These are phyloP conservation scores for Trachythela sp. DNA, from an alignment of 64 coral and sea anemone species.

Conservation along the genomic window DNA sequence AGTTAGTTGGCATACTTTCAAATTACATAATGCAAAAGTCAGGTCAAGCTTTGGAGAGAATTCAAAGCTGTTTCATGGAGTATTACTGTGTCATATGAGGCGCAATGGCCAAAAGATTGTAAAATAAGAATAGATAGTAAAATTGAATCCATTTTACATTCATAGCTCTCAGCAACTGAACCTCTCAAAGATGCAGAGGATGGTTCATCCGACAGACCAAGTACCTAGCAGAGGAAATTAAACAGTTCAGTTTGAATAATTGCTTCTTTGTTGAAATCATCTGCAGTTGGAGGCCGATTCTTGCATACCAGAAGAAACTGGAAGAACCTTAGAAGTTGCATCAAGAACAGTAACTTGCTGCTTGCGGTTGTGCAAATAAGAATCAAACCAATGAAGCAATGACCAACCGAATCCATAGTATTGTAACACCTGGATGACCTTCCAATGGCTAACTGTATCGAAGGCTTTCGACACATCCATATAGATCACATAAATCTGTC, in stretches of 20 bases:
- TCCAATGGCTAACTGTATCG: too few species aligned
- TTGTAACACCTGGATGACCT: too few species aligned
- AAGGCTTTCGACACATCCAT: too few species aligned
- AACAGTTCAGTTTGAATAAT: conserved; percentile 11
- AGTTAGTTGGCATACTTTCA: background rate
- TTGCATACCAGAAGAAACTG: too few species aligned
- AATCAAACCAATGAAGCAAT: too few species aligned
- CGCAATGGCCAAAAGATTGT: conserved; percentile 7
- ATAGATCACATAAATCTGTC: too few species aligned
- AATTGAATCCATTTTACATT: conserved; percentile 6
- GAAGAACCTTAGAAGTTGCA: too few species aligned
- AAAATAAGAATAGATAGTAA: background rate
- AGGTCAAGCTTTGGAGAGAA: background rate
- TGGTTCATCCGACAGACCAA: conserved; percentile 4
- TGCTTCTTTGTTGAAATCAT: background rate
- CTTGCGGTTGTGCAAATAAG: too few species aligned
- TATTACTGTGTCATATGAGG: background rate
- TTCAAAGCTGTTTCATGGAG: background rate
- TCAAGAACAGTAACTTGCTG: too few species aligned
- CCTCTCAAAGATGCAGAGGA: background rate
- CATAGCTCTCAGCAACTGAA: background rate
- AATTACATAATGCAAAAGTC: background rate
- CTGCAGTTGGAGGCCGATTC: background rate
- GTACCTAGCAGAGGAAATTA: background rate
- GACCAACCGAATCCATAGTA: too few species aligned